phyloP scores from a whole-genome alignment of 2,888 invertebrate genomes.

The Heteropelma amictum region DNA sequence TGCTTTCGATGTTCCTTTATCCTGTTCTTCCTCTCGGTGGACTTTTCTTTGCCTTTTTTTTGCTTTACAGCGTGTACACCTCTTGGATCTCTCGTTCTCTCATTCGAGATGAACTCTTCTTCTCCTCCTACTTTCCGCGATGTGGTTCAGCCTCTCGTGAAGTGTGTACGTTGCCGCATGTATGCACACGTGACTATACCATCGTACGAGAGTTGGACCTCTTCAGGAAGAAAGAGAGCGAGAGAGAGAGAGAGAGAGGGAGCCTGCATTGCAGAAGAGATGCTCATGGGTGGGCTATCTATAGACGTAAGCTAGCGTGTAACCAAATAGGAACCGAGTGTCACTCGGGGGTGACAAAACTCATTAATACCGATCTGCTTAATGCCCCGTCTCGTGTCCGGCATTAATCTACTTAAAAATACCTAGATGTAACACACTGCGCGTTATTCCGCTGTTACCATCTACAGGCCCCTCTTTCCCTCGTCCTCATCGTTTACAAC shows the following conservation, averaged over 20 bases:
- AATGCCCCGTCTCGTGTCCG: conserved; percentile 75
- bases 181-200: conserved; percentile 18
- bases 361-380: conserved; percentile 78
- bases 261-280: conserved; percentile 55
- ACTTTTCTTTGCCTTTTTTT: not conserved
- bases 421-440: conserved; percentile 56
- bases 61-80: conserved; percentile 1
- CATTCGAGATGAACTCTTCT: too few relatives aligned
- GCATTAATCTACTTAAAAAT: conserved; percentile 77
- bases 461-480: not conserved
- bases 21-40: conserved; percentile 5
- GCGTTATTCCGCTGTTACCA: not conserved
- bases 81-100: conserved; percentile 4
- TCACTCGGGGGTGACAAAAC: conserved; percentile 77
- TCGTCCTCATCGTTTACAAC: not conserved
- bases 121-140: conserved; percentile 4
- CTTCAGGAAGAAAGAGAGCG: not conserved
- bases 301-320: conserved; percentile 72
- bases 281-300: conserved; percentile 76
- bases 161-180: conserved; percentile 34
- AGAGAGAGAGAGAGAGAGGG: conserved; percentile 14
- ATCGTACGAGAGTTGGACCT: conserved; percentile 25
- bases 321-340: conserved; percentile 75
- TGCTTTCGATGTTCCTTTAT: conserved; percentile 19
- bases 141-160: conserved; percentile 25